Base-by-base conservation (phyloP, 2,113 vertebrate species). In the Nematolebias whitei region DNA sequence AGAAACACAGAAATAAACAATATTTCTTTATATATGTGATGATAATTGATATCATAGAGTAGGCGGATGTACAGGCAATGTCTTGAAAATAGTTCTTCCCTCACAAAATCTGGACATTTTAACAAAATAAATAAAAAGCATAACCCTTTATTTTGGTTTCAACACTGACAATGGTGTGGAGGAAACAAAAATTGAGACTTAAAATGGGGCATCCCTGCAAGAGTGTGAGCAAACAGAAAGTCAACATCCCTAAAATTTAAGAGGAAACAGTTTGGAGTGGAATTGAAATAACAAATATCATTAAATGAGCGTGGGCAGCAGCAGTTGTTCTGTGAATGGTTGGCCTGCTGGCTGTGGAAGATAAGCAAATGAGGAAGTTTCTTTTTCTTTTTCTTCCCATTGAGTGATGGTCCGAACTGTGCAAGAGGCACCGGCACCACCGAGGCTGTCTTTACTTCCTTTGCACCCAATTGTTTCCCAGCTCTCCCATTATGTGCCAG, bases 241-340 rank as follows among this genome's bases (percentile, higher is more conserved):
- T 84, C 68, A 71, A 78, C 78, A 74, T 68, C 59, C 64, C 69
- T 73, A 50, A 78, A 85, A 59, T 73, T 78, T 63, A 80, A 79
- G 63, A 65, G 69, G 57, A 73, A 74, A 63, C 71, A 35, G 61
- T 84, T 63, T 64, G 60, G 79, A 84, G 69, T 80, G 56, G 84
- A 88, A 87, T 70, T 80, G 76, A 82, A 88, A 84, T 76, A 88
- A 85, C 80, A 90, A 84, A 80, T 65, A 67, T 77, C 55, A 80
- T 73, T 80, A 83, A 79, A 78, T 76, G 54, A 73, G 69, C 51
- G 20, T 69, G 76, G 76, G 70, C 60, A 58, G 54, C 67, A 51
- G 80, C 62, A 67, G 83, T 79, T 83, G 81, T 68, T 80, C 68
- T 74, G 58, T 81, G 65, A 81, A 77, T 63, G 63, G 84, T 80